Percentiles rank a stretch among this genome's conserved stretches.
phyloP scores from a whole-genome alignment of 2,888 invertebrate species.

The Hymenopus coronatus region DNA sequence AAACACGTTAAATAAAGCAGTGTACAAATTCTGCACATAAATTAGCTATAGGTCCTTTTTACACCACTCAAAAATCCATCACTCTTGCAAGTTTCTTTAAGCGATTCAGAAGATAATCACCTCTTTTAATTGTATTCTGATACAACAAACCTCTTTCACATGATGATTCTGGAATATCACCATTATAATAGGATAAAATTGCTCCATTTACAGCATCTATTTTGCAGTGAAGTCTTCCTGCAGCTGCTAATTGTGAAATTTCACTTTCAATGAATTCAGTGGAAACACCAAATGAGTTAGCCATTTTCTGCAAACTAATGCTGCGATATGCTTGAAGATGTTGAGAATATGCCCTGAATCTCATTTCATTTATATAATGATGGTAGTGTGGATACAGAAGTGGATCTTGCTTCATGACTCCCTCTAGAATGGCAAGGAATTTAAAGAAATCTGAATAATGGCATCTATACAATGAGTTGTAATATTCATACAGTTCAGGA shows the following conservation, averaged over 20 bases:
- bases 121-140: conserved; percentile 96
- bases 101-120: conserved; percentile 93
- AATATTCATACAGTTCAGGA: conserved; percentile 62
- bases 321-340: conserved; percentile 94
- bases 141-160: conserved; percentile 67
- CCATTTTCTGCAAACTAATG: conserved; percentile 94
- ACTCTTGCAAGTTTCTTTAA: conserved; percentile 98
- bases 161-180: conserved; percentile 38
- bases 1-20: background rate
- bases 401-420: conserved; percentile 85
- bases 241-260: conserved; percentile 77
- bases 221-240: conserved; percentile 93
- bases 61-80: conserved; percentile 81
- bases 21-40: background rate
- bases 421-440: conserved; percentile 70
- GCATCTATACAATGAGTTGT: conserved; percentile 85
- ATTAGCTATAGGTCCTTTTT: background rate
- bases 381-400: conserved; percentile 92
- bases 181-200: background rate
- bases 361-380: conserved; percentile 95
- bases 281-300: conserved; percentile 92
- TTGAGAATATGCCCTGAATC: conserved; percentile 95
- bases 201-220: conserved; percentile 79
- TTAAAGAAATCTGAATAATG: conserved; percentile 89
- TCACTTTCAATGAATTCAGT: conserved; percentile 89